phyloP scores from a whole-genome alignment of 2,888 invertebrate genomes.

The Busseola fusca region DNA sequence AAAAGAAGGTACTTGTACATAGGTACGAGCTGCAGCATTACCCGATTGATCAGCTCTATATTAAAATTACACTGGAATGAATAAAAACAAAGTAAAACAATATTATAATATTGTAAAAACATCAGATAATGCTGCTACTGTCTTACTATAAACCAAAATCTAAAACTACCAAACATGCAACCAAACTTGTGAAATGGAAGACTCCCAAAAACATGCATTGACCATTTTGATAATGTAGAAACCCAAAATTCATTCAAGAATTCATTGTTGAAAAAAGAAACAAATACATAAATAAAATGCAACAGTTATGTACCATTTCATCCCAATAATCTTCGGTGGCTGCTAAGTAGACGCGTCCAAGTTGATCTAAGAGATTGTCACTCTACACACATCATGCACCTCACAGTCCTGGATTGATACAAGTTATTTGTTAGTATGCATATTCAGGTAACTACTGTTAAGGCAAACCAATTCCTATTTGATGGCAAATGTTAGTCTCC shows the following conservation, averaged over 20 bases:
- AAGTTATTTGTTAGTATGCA: conserved; percentile 83
- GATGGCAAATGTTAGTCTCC: conserved; percentile 58
- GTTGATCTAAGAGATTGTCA: conserved; percentile 75
- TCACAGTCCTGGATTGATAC: conserved; percentile 85
- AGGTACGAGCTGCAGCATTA: conserved; percentile 25
- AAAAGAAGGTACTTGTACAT: conserved; percentile 16
- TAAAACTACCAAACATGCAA: conserved; percentile 60
- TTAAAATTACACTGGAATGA: neutral
- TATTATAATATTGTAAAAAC: neutral
- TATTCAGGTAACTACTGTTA: conserved; percentile 59
- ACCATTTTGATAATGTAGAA: conserved; percentile 31
- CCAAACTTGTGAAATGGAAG: conserved; percentile 50
- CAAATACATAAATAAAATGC: conserved; percentile 66
- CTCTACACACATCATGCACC: conserved; percentile 85
- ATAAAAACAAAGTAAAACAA: neutral
- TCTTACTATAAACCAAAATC: conserved; percentile 23
- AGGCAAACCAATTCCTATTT: conserved; percentile 56
- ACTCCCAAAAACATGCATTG: conserved; percentile 52
- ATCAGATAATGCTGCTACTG: conserved; percentile 25
- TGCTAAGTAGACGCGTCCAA: conserved; percentile 72
- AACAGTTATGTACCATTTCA: conserved; percentile 85
- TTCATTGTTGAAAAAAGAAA: conserved; percentile 35
- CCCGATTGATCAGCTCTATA: conserved; percentile 8
- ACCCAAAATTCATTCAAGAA: conserved; percentile 27
- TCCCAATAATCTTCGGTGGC: conserved; percentile 83